Conservation (phyloP, 2,113 vertebrate genomes). For the Camelus dromedarius region DNA sequence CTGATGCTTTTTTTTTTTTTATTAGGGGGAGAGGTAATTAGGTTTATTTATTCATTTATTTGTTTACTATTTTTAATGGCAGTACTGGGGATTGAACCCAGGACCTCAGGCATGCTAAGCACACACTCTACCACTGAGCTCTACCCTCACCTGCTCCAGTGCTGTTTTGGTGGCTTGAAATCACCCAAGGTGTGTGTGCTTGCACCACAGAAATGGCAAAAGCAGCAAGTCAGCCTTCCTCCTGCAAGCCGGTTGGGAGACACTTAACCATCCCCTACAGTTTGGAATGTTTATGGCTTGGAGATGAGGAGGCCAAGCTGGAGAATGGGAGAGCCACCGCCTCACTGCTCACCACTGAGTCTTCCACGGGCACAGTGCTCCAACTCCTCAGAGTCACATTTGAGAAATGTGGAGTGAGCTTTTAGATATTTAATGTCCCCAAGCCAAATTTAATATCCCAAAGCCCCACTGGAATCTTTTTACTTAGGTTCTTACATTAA, state of each 20-base stretch:
- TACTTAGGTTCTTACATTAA: neutral
- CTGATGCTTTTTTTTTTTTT: too few species aligned
- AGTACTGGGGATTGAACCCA: too few species aligned
- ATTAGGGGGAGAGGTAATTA: too few species aligned
- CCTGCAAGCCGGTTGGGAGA: neutral
- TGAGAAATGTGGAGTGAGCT: neutral
- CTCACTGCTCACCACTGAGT: neutral
- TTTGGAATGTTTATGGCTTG: neutral
- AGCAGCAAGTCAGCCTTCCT: neutral
- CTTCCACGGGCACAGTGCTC: too few species aligned
- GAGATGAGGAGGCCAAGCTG: neutral
- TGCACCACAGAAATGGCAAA: neutral
- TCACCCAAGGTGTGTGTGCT: neutral
- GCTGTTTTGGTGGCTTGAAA: neutral
- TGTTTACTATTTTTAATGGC: too few species aligned
- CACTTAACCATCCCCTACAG: neutral
- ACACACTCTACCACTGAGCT: too few species aligned
- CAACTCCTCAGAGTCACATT: neutral
- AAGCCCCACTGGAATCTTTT: neutral
- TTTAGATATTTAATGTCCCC: neutral
- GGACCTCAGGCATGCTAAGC: too few species aligned
- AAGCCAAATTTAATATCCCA: neutral
- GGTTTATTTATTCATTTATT: too few species aligned
- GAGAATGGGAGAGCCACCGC: neutral
- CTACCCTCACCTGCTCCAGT: too few species aligned